phyloP scores from a whole-genome alignment of 2,888 invertebrate genomes.

The Drosophila rubida region DNA sequence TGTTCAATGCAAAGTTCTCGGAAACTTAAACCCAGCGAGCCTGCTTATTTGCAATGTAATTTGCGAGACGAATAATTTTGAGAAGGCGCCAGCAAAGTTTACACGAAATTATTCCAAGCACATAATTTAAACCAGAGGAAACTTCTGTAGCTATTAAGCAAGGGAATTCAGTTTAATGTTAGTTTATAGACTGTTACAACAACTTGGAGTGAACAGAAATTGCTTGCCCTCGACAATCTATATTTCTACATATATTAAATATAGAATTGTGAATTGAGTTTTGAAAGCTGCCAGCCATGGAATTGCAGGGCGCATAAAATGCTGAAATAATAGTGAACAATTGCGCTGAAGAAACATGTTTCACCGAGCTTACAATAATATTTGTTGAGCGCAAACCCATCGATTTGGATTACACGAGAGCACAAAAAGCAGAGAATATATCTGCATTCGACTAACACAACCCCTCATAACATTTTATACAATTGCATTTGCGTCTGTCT shows the following conservation, averaged over 20 bases:
- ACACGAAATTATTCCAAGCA: slow-evolving; percentile 17
- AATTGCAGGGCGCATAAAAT: too few species aligned
- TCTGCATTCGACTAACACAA: too few species aligned
- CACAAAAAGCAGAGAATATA: neutral
- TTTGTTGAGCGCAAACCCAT: neutral
- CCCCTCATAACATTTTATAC: too few species aligned
- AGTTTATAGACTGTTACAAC: too few species aligned
- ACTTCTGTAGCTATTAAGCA: neutral
- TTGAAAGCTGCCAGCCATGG: too few species aligned
- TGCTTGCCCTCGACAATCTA: too few species aligned
- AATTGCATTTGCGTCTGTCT: neutral
- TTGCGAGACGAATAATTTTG: neutral
- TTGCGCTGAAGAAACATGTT: too few species aligned
- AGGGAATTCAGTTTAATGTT: too few species aligned
- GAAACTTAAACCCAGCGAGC: slow-evolving; percentile 33
- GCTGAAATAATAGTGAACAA: too few species aligned
- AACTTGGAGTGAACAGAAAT: too few species aligned
- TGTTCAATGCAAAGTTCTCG: slow-evolving; percentile 46
- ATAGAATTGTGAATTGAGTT: too few species aligned
- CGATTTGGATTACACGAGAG: neutral
- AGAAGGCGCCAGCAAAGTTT: slow-evolving; percentile 49
- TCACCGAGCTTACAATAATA: neutral
- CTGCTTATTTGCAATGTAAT: neutral
- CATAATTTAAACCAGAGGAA: slow-evolving; percentile 45
- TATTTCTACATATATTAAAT: too few species aligned